Evolutionary conservation across 2,797 vertebrate species (phyloP).

Genomic region (Mustela erminea): DNA sequence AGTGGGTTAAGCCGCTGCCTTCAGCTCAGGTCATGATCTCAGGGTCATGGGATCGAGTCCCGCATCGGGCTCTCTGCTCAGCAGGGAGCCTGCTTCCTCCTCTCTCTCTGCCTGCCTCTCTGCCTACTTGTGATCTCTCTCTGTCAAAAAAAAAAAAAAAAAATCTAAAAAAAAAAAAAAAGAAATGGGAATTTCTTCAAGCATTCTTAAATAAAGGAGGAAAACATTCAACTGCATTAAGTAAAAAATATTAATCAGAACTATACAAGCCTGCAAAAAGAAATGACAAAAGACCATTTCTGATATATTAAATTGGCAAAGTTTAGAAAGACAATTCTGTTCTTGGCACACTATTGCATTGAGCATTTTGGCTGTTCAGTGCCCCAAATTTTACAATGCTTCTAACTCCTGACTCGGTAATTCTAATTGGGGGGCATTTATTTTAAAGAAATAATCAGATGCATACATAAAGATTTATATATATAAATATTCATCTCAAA

Average conservation of each 20-base stretch:
- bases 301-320: neutral
- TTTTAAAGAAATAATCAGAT: slow-evolving; percentile 14
- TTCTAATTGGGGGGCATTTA: slow-evolving; percentile 2
- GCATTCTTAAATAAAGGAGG: slow-evolving; percentile 53
- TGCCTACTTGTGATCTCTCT: too few species aligned
- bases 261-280: slow-evolving; percentile 25
- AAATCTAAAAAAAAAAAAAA: too few species aligned
- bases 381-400: neutral
- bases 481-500: slow-evolving; percentile 18
- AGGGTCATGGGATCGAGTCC: too few species aligned
- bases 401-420: neutral
- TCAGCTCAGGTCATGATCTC: too few species aligned
- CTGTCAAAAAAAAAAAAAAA: too few species aligned
- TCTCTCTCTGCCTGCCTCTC: too few species aligned
- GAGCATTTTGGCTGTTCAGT: neutral
- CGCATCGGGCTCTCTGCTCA: too few species aligned
- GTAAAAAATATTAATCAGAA: slow-evolving; percentile 46
- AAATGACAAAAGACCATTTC: slow-evolving; percentile 35
- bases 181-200: slow-evolving; percentile 29
- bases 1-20: too few species aligned
- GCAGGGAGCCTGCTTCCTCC: too few species aligned
- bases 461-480: neutral
- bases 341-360: neutral
- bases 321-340: slow-evolving; percentile 4
- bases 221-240: slow-evolving; percentile 1